phyloP scores from a whole-genome alignment of 2,888 invertebrate species.

The Perizoma flavofasciatum region DNA sequence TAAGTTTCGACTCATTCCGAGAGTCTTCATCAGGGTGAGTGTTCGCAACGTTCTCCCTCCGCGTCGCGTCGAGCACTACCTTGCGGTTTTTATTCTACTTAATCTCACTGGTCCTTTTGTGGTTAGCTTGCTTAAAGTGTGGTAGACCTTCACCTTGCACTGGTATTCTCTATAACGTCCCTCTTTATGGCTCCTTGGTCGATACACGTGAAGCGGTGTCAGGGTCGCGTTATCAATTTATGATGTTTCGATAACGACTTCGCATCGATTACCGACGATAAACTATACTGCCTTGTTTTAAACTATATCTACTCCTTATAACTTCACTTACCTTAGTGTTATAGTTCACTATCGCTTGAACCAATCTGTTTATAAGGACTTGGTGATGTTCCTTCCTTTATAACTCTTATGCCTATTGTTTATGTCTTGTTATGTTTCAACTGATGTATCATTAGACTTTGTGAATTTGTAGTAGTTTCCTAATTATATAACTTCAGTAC shows the following conservation, averaged over 20 bases:
- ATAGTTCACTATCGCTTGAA: not conserved
- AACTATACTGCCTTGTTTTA: slow-evolving; percentile 1
- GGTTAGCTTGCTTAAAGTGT: too few relatives aligned
- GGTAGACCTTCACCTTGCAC: too few relatives aligned
- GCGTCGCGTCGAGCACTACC: too few relatives aligned
- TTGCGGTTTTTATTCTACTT: too few relatives aligned
- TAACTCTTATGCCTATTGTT: not conserved
- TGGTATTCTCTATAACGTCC: not conserved
- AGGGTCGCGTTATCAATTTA: slow-evolving; percentile 39
- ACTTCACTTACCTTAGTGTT: not conserved
- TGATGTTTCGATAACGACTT: slow-evolving; percentile 40
- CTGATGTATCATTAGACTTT: too few relatives aligned
- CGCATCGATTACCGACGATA: slow-evolving; percentile 32
- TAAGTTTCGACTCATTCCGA: too few relatives aligned
- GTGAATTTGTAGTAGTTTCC: too few relatives aligned
- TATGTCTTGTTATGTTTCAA: too few relatives aligned
- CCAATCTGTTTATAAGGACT: not conserved
- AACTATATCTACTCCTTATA: slow-evolving; percentile 4
- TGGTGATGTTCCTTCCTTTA: not conserved
- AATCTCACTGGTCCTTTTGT: too few relatives aligned
- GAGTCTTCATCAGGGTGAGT: too few relatives aligned
- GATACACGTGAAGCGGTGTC: slow-evolving; percentile 28
- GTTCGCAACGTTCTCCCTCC: too few relatives aligned
- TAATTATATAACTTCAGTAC: too few relatives aligned
- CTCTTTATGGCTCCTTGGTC: slow-evolving; percentile 7